A percentile compares a stretch with the other conserved stretches of the same genome.
Conservation (phyloP, 1,140 invertebrate species). For the Anoplolepis gracilipes region DNA sequence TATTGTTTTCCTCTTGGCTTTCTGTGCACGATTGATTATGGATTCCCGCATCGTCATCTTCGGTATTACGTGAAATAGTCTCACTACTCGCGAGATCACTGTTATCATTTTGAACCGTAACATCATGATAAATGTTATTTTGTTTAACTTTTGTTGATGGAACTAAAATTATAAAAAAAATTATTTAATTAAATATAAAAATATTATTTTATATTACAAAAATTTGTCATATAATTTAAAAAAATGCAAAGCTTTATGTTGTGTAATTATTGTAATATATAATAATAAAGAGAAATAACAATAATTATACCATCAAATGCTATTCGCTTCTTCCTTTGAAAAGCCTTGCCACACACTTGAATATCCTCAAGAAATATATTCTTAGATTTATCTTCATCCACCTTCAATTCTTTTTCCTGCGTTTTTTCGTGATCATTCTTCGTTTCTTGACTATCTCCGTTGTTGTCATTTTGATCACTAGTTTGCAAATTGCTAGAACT, state of each 20-base stretch:
- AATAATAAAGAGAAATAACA: neutral
- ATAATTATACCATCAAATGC: constrained; percentile 81
- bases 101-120: constrained; percentile 17
- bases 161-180: constrained; percentile 43
- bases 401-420: constrained; percentile 20
- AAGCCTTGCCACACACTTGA: constrained; percentile 80
- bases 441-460: constrained; percentile 75
- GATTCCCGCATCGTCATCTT: neutral
- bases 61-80: neutral
- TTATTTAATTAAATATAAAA: neutral
- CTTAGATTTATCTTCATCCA: constrained; percentile 74
- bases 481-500: constrained; percentile 47
- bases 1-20: constrained; percentile 7
- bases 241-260: neutral
- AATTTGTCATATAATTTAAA: neutral
- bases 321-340: constrained; percentile 83
- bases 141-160: constrained; percentile 49
- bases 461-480: constrained; percentile 45
- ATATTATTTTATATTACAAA: neutral
- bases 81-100: constrained; percentile 25
- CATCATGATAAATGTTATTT: constrained; percentile 33
- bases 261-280: neutral
- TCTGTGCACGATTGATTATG: neutral
- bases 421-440: constrained; percentile 20
- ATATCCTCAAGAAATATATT: constrained; percentile 83